Conservation (phyloP, 2,888 invertebrate genomes). For the Dynastes maya region DNA sequence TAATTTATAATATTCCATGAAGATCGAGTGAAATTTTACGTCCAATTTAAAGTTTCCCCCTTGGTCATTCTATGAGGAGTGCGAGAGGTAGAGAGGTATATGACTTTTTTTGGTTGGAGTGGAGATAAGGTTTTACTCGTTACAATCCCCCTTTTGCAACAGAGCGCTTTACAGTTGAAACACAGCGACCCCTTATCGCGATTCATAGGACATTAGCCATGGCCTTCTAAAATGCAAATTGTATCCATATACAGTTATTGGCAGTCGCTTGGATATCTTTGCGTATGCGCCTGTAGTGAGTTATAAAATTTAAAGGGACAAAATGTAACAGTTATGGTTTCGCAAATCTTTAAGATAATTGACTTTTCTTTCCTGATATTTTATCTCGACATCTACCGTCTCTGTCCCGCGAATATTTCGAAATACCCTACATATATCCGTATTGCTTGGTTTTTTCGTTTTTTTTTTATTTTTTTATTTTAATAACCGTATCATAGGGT, state of each 20-base stretch:
- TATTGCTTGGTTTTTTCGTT: neutral
- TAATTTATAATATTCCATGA: conserved; percentile 43
- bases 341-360: too few species aligned
- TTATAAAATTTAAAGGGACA: neutral
- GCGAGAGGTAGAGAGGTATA: conserved; percentile 36
- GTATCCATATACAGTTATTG: conserved; percentile 53
- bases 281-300: neutral
- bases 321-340: too few species aligned
- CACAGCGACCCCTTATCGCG: conserved; percentile 64
- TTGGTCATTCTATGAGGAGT: conserved; percentile 53
- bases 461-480: conserved; percentile 21
- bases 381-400: neutral
- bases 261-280: conserved; percentile 41
- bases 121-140: conserved; percentile 54
- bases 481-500: conserved; percentile 17
- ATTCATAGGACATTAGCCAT: conserved; percentile 69
- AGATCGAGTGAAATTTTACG: conserved; percentile 54
- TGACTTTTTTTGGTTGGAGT: conserved; percentile 41
- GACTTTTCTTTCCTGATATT: too few species aligned
- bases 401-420: neutral
- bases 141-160: conserved; percentile 53
- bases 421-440: neutral
- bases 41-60: conserved; percentile 57
- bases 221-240: conserved; percentile 68
- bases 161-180: conserved; percentile 56